Percentiles rank a stretch among this genome's conserved stretches.
phyloP scores from a whole-genome alignment of 2,113 vertebrate genomes.

The Anser cygnoides region DNA sequence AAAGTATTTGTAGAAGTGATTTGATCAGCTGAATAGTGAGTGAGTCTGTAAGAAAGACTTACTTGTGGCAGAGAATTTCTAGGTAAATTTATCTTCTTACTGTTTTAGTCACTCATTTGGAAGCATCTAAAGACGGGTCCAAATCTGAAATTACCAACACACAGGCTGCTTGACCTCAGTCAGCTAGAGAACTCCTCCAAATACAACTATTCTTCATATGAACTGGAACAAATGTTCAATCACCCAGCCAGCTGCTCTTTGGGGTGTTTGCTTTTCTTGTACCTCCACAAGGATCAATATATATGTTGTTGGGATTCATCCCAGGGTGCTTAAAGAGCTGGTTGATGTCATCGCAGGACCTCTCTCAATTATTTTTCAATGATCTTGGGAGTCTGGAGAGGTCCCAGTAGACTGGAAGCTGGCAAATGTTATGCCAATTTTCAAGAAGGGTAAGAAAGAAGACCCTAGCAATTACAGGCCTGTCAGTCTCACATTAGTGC shows the following conservation, averaged over 20 bases:
- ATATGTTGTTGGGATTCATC: no score
- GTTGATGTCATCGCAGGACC: no score
- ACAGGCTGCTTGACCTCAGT: not conserved
- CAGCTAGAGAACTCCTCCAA: not conserved
- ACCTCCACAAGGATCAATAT: not conserved
- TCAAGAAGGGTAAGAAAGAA: no score
- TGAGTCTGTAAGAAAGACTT: not conserved
- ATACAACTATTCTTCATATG: not conserved
- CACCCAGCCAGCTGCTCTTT: not conserved
- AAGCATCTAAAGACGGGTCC: not conserved
- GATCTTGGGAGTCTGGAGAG: no score
- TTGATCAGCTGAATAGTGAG: not conserved
- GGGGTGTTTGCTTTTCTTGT: not conserved
- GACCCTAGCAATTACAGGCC: no score
- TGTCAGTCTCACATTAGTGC: no score
- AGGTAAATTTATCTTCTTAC: not conserved
- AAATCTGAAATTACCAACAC: not conserved
- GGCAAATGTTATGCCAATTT: no score
- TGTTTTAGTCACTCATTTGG: not conserved
- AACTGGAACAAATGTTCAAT: rapidly evolving
- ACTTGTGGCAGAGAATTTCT: not conserved
- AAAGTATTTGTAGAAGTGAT: not conserved
- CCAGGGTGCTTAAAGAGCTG: no score
- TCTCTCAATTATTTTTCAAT: no score
- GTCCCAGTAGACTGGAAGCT: no score